phyloP scores from a whole-genome alignment of 2,113 vertebrate genomes.

The Antennarius striatus region DNA sequence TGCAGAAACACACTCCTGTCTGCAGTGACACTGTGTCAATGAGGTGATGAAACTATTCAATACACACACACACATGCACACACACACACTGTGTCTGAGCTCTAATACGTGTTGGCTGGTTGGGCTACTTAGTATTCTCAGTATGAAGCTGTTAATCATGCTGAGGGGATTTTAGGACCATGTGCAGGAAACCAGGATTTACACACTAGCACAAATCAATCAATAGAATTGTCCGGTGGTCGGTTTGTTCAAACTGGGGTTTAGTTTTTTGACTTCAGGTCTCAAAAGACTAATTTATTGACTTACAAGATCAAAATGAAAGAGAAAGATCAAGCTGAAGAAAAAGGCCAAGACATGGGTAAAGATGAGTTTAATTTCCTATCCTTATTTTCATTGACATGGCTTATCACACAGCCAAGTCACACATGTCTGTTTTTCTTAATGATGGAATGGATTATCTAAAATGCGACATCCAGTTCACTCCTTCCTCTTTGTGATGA shows the following conservation, averaged over 20 bases:
- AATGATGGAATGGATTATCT: constrained; percentile 30
- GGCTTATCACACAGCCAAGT: not conserved
- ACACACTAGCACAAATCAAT: constrained; percentile 68
- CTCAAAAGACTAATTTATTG: not conserved
- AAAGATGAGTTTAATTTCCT: no score
- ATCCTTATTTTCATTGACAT: no score
- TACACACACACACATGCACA: not conserved
- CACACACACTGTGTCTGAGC: constrained; percentile 6
- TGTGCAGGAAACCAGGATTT: constrained; percentile 46
- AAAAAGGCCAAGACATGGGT: no score
- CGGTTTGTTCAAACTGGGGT: constrained; percentile 16
- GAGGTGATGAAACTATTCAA: constrained; percentile 40
- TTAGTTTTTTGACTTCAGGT: constrained; percentile 28
- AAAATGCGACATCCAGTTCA: constrained; percentile 24
- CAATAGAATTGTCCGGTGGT: constrained; percentile 44
- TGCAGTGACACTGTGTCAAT: constrained; percentile 30
- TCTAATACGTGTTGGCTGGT: constrained; percentile 26
- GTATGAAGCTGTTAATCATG: constrained; percentile 44
- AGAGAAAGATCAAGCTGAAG: no score
- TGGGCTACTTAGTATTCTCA: constrained; percentile 53
- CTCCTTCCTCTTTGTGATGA: constrained; percentile 38
- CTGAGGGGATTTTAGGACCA: constrained; percentile 39
- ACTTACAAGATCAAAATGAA: no score
- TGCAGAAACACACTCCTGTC: constrained; percentile 30
- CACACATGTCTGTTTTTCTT: constrained; percentile 14